Base-by-base conservation (phyloP, 2,888 invertebrate genomes). In the Clivina fossor region DNA sequence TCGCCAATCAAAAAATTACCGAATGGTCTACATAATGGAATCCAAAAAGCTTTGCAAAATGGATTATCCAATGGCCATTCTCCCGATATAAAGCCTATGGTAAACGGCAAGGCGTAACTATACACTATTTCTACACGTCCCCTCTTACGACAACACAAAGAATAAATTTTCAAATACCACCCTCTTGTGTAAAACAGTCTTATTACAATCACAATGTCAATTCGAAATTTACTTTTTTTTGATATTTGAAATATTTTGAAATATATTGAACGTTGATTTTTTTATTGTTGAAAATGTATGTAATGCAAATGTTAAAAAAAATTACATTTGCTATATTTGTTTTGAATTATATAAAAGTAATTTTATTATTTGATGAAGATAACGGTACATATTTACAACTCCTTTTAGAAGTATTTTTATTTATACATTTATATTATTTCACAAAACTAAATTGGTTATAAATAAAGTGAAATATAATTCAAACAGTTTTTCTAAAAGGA, bases 31-130 rank as follows among this genome's bases (percentile, higher is more conserved):
- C 28, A 24, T 9, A 43, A 43, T 24, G 63, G 65, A 35, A 56
- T 64, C 9, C 64, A 66, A 58, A 71, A 70, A 57, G 70, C 69
- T 46, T 69, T 66, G 53, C 58, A 61, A 55, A 71, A 67, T 60
- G 68, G 68, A 9, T 26, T 33, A 18, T 61, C 61, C 37, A 64
- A 65, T 37, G 65, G 67, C 38, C 65, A 65, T 18, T 24, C 24
- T 24, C 35, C 35, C 28, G 49, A 38, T 26, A 30, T 59, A 40
- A 62, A 62, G 19, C 65, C 65, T 20, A 58, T 58, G 40, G 58
- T 62, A 41, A 63, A 65, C 53, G 65, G 65, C 49, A 61, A 44
- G 26, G 44, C 43, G 43, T 53, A 53, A 44, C 44, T 22, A 19
- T 18, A 5, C 15, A 9, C 28, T 24, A 22, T 20, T 28, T 28